Evolutionary conservation across 2,888 invertebrate species (phyloP), one percentile per base, ranked within the genome.

Genomic region (Macroteleia sp.): DNA sequence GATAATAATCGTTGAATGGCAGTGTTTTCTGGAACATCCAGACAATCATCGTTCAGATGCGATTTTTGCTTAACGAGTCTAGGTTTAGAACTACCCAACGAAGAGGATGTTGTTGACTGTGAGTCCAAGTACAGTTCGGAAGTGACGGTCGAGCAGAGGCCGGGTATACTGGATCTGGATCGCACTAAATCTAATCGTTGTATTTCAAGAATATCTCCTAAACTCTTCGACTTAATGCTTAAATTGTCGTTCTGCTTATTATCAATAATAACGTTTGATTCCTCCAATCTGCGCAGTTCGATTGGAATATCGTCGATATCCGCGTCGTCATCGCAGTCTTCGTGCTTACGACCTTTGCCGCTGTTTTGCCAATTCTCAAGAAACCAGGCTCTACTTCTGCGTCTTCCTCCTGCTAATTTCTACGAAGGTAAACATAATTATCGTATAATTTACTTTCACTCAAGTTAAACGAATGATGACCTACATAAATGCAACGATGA

Each of bases 1-100:
- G 83, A 83, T 75, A 82, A 75, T 69, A 83, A 67, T 74, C 42
- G 71, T 76, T 94, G 94, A 94, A 95, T 95, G 88, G 95, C 96
- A 88, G 88, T 89, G 87, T 83, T 87, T 73, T 86, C 82, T 64
- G 86, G 79, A 82, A 83, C 77, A 78, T 87, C 84, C 81, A 85
- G 81, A 67, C 77, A 71, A 39, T 80, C 74, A 62, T 91, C 91
- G 34, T 96, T 96, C 87, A 96, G 95, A 73, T 97, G 94, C 0
- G 96, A 96, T 90, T 97, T 97, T 91, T 97, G 97, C 92, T 97
- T 97, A 9, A 97, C 96, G 54, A 97, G 93, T 83, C 94, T 94
- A 16, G 97, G 97, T 87, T 94, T 94, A 22, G 86, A 84, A 79
- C 82, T 59, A 69, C 81, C 90, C 88, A 79, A 89, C 86, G 83